A percentile compares a stretch with the other conserved stretches of the same genome.
These are phyloP conservation scores for Hyaena hyaena DNA, from an alignment of 2,113 vertebrate species.

Conservation along the genomic window DNA sequence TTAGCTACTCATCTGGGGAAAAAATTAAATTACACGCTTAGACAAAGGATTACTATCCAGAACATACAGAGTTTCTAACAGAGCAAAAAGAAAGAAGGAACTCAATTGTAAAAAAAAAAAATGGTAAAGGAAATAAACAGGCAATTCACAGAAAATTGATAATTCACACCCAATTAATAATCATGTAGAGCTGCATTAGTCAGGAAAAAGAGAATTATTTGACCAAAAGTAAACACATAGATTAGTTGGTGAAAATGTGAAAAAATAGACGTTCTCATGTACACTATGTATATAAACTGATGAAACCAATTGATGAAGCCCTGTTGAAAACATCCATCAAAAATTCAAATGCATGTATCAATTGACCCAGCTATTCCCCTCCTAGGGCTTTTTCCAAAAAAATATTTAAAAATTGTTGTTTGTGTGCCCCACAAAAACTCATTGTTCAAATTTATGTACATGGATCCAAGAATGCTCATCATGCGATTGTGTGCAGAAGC, in stretches of 20 bases:
- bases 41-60: not conserved
- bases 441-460: not conserved
- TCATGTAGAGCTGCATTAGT: not conserved
- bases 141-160: conserved; percentile 40
- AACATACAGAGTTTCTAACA: not conserved
- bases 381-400: not conserved
- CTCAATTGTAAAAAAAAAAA: not conserved
- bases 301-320: not conserved
- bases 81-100: not conserved
- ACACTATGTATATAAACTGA: not conserved
- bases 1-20: not conserved
- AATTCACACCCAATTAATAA: not conserved
- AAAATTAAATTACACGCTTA: not conserved
- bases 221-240: not conserved
- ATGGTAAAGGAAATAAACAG: not conserved
- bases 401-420: not conserved
- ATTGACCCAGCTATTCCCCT: not conserved
- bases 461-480: not conserved
- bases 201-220: not conserved
- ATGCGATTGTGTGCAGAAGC: not conserved
- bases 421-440: not conserved
- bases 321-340: not conserved
- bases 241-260: not conserved
- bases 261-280: not conserved
- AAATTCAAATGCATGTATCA: not conserved